Percentiles rank a stretch among this genome's conserved stretches.
Evolutionary conservation across 2,888 invertebrate genomes (phyloP).

Genomic region (Eutolmus rufibarbis): DNA sequence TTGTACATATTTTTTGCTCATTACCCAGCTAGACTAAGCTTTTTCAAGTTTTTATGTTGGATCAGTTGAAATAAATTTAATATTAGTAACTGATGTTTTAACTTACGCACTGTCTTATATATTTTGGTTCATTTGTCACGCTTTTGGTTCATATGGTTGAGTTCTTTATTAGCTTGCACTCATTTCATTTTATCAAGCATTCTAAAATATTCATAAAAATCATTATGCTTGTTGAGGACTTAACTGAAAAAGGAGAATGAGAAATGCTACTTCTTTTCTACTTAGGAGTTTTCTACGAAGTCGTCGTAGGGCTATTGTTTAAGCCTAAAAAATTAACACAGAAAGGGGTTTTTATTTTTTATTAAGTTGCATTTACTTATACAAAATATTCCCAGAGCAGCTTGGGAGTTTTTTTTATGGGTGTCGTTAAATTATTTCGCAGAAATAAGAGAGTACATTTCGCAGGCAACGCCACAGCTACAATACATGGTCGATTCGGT

Average conservation of each 20-base stretch:
- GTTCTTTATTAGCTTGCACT: not conserved
- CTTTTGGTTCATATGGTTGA: not conserved
- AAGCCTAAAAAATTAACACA: not conserved
- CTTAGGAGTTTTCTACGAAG: not conserved
- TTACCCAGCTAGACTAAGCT: not conserved
- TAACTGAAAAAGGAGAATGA: not conserved
- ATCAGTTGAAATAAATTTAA: not conserved
- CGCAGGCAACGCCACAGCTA: constrained; percentile 18
- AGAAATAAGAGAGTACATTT: not conserved
- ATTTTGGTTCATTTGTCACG: not conserved
- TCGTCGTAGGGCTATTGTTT: not conserved
- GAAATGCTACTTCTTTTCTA: not conserved
- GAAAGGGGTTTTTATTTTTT: not conserved
- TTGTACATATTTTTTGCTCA: not conserved
- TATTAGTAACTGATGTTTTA: not conserved
- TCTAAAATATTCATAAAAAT: not conserved
- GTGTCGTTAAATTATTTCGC: not conserved
- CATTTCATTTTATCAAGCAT: not conserved
- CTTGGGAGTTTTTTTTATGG: not conserved
- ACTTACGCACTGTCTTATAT: not conserved
- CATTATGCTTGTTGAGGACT: not conserved
- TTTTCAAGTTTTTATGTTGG: not conserved
- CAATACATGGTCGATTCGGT: constrained; percentile 13
- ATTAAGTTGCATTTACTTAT: not conserved
- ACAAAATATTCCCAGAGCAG: not conserved